Conservation (phyloP, 2,113 vertebrate genomes). For the Cromileptes altivelis region DNA sequence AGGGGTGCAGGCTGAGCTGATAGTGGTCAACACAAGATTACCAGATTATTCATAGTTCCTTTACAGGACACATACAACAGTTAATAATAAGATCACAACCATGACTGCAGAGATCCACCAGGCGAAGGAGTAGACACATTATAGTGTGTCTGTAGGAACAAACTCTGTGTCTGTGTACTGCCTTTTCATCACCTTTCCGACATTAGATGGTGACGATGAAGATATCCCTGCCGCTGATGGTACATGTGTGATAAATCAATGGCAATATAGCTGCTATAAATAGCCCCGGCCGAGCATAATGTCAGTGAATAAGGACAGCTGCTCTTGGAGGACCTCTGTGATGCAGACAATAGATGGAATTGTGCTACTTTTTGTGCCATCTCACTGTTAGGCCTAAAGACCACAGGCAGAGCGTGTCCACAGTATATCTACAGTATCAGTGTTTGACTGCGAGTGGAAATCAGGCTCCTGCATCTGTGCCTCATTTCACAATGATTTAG, state of each 20-base stretch:
- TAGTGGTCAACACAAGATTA: neutral
- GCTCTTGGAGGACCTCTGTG: constrained; percentile 13
- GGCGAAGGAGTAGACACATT: neutral
- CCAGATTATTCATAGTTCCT: neutral
- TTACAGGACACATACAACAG: neutral
- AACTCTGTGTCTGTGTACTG: neutral
- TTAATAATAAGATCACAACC: neutral
- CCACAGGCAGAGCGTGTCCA: neutral
- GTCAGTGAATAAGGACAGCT: neutral
- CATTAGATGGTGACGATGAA: neutral
- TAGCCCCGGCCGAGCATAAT: constrained; percentile 1
- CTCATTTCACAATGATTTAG: neutral
- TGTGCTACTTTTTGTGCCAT: neutral
- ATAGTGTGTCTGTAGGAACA: neutral
- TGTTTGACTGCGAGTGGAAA: neutral
- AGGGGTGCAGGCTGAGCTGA: neutral
- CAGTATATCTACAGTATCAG: neutral
- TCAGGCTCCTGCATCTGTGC: neutral
- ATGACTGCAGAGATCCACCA: neutral
- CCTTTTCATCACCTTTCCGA: neutral
- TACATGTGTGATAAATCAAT: neutral
- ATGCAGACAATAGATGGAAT: neutral
- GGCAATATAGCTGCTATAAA: constrained; percentile 6
- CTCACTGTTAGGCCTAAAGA: neutral
- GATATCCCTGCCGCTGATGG: neutral